Base-by-base conservation (phyloP, 2,797 vertebrate genomes). In the Enoplosus armatus region DNA sequence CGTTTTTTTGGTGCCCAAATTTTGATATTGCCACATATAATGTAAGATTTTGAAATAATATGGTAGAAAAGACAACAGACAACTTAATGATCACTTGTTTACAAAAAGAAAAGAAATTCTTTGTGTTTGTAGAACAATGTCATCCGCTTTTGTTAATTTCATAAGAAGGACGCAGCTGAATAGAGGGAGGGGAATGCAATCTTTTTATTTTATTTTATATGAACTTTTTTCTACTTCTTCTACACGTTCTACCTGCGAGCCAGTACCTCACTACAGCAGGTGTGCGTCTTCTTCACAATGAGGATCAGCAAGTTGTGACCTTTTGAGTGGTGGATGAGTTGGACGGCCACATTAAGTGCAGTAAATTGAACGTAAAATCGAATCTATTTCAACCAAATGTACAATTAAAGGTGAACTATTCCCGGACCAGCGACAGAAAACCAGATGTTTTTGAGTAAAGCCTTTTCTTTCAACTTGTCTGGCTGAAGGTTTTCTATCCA, bases 301-400 rank as follows among this genome's bases (percentile, higher is more conserved):
- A 51, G 39, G 6, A 47, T 56, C 53, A 22, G 66, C 39, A 33
- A 51, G 27, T 56, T 12, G 10, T 51, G 29, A 50, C 37, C 37
- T 74, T n/a, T 5, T 55, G 35, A 48, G 24, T 41, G 37, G 8
- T 31, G 45, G 26, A 16, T 8, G 41, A 54, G 29, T 61, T 75
- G 55, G 70, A 67, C 39, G 22, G 43, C 55, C 35, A 71, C n/a
- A 16, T 33, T 3, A 1, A 29, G 50, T 45, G 70, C 45, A 72
- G 66, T 60, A 72, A 78, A 86, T 66, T 76, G 64, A 79, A 64
- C 76, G 35, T 87, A 67, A 80, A 82, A 75, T 82, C 8, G 0
- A 48, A 69, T 73, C 47, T 55, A 54, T 65, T 66, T 39, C 9
- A 82, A 45, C 37, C 24, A 47, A 71, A 75, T 31, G 60, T 31